These are phyloP conservation scores for Chrysina gloriosa DNA, from an alignment of 2,888 invertebrate species.

Conservation along the genomic window DNA sequence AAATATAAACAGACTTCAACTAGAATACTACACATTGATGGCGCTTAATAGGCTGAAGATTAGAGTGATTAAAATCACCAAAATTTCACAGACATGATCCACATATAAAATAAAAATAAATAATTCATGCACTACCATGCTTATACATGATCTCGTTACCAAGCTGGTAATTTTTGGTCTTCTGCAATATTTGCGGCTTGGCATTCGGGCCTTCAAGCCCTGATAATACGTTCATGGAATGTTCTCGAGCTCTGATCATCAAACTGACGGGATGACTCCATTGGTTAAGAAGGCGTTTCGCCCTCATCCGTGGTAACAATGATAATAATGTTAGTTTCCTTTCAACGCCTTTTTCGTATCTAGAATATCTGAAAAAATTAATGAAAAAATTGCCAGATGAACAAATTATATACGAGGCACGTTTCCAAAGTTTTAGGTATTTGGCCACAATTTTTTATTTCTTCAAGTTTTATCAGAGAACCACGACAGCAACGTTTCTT, in stretches of 20 bases:
- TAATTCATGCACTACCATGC: constrained; percentile 35
- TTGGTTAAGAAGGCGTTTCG: constrained; percentile 80
- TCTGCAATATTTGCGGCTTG: constrained; percentile 54
- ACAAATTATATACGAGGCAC: too few relatives aligned
- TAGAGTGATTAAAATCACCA: too few relatives aligned
- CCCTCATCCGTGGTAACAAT: constrained; percentile 80
- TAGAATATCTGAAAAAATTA: constrained; percentile 63
- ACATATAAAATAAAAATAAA: constrained; percentile 30
- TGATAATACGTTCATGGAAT: constrained; percentile 82
- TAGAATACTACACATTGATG: too few relatives aligned
- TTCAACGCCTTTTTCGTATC: constrained; percentile 71
- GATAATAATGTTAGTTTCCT: constrained; percentile 80
- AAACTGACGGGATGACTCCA: constrained; percentile 84
- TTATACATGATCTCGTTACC: constrained; percentile 45
- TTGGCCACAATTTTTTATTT: too few relatives aligned
- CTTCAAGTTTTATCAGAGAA: too few relatives aligned
- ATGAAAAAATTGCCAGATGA: neutral
- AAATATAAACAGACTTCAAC: too few relatives aligned
- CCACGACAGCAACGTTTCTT: too few relatives aligned
- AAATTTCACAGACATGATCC: neutral
- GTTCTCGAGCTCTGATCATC: constrained; percentile 82
- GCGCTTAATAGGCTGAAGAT: too few relatives aligned
- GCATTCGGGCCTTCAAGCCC: constrained; percentile 70
- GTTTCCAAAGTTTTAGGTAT: too few relatives aligned
- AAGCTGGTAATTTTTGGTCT: constrained; percentile 52